These are phyloP conservation scores for Pelochelys cantorii DNA, from an alignment of 2,797 vertebrate genomes.

Conservation along the genomic window DNA sequence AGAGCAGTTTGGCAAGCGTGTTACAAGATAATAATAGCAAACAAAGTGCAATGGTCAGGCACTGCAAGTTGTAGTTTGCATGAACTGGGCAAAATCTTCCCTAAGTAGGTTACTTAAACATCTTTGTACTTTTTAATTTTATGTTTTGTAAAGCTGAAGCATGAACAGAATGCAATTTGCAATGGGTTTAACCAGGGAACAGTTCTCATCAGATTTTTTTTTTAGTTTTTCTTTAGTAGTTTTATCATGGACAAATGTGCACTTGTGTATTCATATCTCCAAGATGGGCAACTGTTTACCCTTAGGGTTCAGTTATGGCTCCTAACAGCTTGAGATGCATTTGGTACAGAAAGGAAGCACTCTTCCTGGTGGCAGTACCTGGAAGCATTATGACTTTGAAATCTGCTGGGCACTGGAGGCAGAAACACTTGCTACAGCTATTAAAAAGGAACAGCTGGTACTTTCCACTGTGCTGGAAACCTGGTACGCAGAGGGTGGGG, in stretches of 20 bases:
- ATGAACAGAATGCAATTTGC: background rate
- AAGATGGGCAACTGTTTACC: slow-evolving; percentile 25
- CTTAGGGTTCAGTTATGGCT: slow-evolving; percentile 44
- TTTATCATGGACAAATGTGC: background rate
- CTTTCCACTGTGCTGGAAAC: background rate
- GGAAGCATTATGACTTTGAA: slow-evolving; percentile 47
- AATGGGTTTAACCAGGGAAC: background rate
- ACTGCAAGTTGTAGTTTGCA: background rate
- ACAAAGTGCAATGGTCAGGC: background rate
- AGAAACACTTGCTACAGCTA: background rate
- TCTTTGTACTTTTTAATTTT: slow-evolving; percentile 1
- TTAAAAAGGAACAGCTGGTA: background rate
- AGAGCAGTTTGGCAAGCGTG: background rate
- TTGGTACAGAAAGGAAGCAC: slow-evolving; percentile 43
- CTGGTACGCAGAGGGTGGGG: background rate
- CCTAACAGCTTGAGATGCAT: slow-evolving; percentile 54
- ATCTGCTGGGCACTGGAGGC: slow-evolving; percentile 20
- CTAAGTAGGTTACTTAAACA: background rate
- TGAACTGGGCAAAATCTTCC: background rate
- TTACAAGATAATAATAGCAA: background rate
- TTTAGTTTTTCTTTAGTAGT: slow-evolving; percentile 33
- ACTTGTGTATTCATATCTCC: background rate
- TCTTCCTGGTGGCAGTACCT: slow-evolving; percentile 43
- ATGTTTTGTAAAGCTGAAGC: background rate
- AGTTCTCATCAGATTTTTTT: background rate